Conservation (phyloP, 2,888 invertebrate species). For the Thelaira solivaga region DNA sequence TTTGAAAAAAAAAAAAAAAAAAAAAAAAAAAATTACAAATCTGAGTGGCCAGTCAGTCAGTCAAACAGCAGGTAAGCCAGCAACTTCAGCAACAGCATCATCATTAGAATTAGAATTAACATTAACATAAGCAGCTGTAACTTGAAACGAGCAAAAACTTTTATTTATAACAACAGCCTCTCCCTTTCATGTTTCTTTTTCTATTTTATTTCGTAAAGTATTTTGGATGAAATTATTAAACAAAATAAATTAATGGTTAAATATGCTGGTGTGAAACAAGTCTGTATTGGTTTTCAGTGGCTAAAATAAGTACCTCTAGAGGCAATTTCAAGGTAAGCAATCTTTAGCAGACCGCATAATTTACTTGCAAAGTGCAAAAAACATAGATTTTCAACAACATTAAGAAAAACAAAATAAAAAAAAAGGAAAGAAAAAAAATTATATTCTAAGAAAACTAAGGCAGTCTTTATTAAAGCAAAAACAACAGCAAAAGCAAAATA, state of each 20-base stretch:
- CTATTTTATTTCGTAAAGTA: too few relatives aligned
- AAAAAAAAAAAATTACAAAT: neutral
- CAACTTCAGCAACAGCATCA: constrained; percentile 2
- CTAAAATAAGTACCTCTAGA: constrained; percentile 29
- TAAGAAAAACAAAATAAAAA: neutral
- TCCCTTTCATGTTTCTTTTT: too few relatives aligned
- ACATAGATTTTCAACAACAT: constrained; percentile 9
- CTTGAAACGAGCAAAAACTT: neutral
- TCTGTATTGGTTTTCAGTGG: neutral
- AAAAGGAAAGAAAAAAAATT: constrained; percentile 6
- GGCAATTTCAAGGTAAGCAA: constrained; percentile 63
- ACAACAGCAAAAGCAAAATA: constrained; percentile 21
- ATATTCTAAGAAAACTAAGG: constrained; percentile 32
- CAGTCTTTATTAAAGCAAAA: constrained; percentile 31
- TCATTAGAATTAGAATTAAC: too few relatives aligned
- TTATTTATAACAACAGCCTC: too few relatives aligned
- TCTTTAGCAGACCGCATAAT: constrained; percentile 62
- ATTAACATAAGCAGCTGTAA: neutral
- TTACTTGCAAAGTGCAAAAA: constrained; percentile 48
- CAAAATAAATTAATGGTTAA: constrained; percentile 17
- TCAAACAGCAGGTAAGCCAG: neutral
- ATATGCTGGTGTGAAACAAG: neutral
- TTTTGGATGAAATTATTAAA: too few relatives aligned
- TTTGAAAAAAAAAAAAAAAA: constrained; percentile 8
- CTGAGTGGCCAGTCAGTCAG: constrained; percentile 11